Base-by-base conservation (phyloP, 2,888 invertebrate species). In the Cryptocephalus primarius region DNA sequence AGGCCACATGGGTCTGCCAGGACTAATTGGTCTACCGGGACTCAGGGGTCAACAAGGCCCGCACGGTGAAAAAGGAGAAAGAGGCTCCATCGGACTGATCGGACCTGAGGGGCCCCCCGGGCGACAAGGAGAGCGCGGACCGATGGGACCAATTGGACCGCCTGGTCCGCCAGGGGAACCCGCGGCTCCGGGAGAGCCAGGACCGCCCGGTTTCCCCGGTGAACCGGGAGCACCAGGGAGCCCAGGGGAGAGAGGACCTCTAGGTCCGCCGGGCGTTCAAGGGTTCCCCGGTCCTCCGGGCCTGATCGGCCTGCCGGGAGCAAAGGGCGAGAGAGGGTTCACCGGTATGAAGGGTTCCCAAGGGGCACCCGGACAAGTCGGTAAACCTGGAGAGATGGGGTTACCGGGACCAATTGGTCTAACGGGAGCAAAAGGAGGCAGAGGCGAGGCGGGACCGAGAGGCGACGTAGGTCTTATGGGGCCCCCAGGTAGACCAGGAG, bases 91-190 rank as follows among this genome's bases (percentile, higher is more conserved):
- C 11, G 89, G 89, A 11, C 76, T 80, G 0, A 57, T 75, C 32
- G 89, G 90, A 8, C 82, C 83, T 10, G 88, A 87, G 69, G 90
- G 90, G 46, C 81, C 84, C 22, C 70, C 80, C 59, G 88, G 88
- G 72, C 58, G 62, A 31, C 63, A 63, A 58, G 70, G 89, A 51
- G 86, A 87, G 60, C 79, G 87, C 62, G 88, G 88, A 1, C 78
- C 77, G 0, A 83, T 83, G 64, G 89, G 89, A n/a, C 76, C 78
- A 11, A 68, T 83, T 14, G 88, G 88, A 4, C 80, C 83, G 0
- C 73, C 76, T 1, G 89, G 89, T 1, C 82, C 85, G 1, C 85
- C 85, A 0, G 89, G 89, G 11, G 88, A 88, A 67, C 81, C 85
- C 40, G 88, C 84, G 0, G 87, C 88, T 66, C 72, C 87, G 59